phyloP scores from a whole-genome alignment of 35 echinoderm and acorn worm species.

The Chiridota heheva region DNA sequence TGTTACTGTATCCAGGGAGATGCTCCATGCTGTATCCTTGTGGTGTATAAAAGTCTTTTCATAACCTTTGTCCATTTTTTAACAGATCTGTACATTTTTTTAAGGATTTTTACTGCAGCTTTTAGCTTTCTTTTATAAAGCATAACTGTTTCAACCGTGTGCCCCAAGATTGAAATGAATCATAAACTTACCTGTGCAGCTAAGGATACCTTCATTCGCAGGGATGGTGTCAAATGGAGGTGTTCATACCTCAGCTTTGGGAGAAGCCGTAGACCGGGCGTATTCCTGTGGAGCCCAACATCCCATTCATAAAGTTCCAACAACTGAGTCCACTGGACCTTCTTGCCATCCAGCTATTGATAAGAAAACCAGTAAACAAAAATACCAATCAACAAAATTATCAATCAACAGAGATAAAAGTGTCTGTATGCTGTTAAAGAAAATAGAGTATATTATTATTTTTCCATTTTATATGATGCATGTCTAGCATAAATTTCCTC shows the following conservation, averaged over 20 bases:
- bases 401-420: neutral
- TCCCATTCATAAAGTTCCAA: slow-evolving; percentile 42
- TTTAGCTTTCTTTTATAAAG: neutral
- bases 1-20: too few relatives aligned
- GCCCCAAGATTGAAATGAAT: neutral
- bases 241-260: slow-evolving; percentile 44
- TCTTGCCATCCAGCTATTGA: neutral
- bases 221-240: slow-evolving; percentile 34
- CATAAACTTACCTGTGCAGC: slow-evolving; percentile 28
- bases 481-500: too few relatives aligned
- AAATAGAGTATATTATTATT: neutral
- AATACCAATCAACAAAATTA: neutral
- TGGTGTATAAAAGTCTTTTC: too few relatives aligned
- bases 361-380: neutral
- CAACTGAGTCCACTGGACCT: slow-evolving; percentile 14
- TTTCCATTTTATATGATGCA: too few relatives aligned
- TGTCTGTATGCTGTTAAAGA: neutral
- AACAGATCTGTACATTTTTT: neutral
- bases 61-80: too few relatives aligned
- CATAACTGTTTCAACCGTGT: neutral
- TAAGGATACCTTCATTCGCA: slow-evolving; percentile 43
- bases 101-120: neutral
- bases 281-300: neutral
- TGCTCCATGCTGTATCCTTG: too few relatives aligned
- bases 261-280: slow-evolving; percentile 22